Percentiles rank a stretch among this genome's conserved stretches.
phyloP scores from a whole-genome alignment of 2,113 vertebrate species.

The Tragulus kanchil region DNA sequence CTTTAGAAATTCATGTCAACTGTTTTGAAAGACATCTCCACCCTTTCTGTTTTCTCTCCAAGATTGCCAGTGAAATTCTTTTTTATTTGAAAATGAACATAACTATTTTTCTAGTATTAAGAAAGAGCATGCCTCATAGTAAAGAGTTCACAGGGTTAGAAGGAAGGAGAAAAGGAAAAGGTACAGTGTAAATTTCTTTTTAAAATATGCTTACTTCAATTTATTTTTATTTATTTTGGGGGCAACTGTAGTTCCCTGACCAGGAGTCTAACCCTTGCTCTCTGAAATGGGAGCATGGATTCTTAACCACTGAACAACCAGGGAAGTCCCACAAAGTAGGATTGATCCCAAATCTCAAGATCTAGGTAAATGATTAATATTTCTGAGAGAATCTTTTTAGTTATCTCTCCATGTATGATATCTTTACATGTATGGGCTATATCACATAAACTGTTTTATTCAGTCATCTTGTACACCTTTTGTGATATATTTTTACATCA shows the following conservation, averaged over 20 bases:
- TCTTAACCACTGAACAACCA: neutral
- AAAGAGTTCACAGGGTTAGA: neutral
- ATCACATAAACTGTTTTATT: neutral
- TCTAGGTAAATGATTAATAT: neutral
- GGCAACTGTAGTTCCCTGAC: neutral
- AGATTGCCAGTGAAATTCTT: neutral
- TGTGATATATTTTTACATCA: neutral
- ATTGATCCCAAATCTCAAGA: neutral
- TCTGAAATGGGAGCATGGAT: neutral
- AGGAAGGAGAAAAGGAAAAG: neutral
- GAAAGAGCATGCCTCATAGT: neutral
- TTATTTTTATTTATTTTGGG: neutral
- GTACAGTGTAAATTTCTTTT: neutral
- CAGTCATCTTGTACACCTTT: neutral
- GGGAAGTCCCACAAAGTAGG: neutral
- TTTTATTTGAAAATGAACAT: neutral
- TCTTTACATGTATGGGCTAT: neutral
- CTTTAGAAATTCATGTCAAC: neutral
- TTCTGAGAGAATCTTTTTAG: neutral
- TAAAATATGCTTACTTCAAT: neutral
- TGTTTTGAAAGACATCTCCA: neutral
- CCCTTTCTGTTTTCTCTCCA: neutral
- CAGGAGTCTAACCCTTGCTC: neutral
- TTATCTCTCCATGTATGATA: neutral
- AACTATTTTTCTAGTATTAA: neutral